These are phyloP conservation scores for Mythimna albipuncta DNA, from an alignment of 2,888 invertebrate genomes.

Conservation along the genomic window DNA sequence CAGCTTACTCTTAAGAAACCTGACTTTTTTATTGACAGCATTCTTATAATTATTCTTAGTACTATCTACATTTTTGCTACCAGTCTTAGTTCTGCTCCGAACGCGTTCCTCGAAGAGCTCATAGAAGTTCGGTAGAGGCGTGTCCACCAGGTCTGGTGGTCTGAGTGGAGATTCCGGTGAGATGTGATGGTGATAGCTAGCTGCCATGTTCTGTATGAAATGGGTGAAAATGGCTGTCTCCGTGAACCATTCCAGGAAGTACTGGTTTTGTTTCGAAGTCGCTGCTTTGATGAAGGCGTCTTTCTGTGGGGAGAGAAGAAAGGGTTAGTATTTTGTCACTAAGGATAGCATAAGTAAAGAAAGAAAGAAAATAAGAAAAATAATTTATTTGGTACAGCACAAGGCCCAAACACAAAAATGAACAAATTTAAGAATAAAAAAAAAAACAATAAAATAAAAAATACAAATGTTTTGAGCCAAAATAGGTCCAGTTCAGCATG, in stretches of 20 bases:
- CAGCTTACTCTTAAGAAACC: constrained; percentile 81
- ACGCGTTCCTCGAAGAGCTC: constrained; percentile 83
- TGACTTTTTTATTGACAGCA: constrained; percentile 85
- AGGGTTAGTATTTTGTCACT: neutral
- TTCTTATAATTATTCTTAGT: constrained; percentile 82
- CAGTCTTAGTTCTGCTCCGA: constrained; percentile 66
- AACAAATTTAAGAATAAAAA: too few relatives aligned
- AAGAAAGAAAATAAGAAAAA: too few relatives aligned
- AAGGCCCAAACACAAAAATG: too few relatives aligned
- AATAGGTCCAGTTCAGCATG: too few relatives aligned
- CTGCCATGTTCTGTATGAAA: constrained; percentile 91
- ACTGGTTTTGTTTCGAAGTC: constrained; percentile 92
- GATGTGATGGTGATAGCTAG: constrained; percentile 43
- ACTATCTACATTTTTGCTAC: constrained; percentile 68
- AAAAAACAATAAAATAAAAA: too few relatives aligned
- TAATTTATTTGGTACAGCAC: too few relatives aligned
- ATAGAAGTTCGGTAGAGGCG: constrained; percentile 85
- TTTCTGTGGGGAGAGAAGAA: constrained; percentile 87
- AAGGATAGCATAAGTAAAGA: too few relatives aligned
- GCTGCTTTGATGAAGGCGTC: constrained; percentile 93
- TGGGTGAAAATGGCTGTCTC: constrained; percentile 96
- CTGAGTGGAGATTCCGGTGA: constrained; percentile 34
- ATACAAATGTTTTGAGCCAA: too few relatives aligned
- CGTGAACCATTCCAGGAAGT: constrained; percentile 96
- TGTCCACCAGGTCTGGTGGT: constrained; percentile 75